Conservation (phyloP, 2,888 invertebrate species). For the Theretra japonica region DNA sequence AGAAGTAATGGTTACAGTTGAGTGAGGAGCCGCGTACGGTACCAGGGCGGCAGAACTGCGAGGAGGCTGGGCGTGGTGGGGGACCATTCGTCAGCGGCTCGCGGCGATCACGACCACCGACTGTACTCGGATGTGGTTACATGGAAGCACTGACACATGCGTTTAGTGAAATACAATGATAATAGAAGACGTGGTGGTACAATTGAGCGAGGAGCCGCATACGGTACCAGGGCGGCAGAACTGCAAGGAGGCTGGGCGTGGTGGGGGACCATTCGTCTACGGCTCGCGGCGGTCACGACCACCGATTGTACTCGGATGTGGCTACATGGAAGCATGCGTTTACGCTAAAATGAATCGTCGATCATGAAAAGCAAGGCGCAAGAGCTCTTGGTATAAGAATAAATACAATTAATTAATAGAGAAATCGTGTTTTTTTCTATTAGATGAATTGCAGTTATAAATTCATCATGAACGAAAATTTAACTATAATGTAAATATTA, state of each 20-base stretch:
- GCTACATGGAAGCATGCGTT: slow-evolving; percentile 38
- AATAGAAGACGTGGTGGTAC: neutral
- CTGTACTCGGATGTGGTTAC: slow-evolving; percentile 52
- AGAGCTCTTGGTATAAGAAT: no score
- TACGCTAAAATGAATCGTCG: no score
- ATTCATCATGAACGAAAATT: no score
- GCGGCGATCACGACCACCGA: slow-evolving; percentile 75
- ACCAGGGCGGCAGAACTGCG: slow-evolving; percentile 56
- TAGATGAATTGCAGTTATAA: no score
- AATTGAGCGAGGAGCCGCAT: neutral
- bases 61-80: slow-evolving; percentile 55
- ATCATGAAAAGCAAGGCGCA: no score
- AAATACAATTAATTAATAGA: no score
- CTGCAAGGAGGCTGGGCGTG: slow-evolving; percentile 54
- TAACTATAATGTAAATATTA: no score
- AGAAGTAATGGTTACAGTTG: neutral
- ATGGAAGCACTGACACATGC: slow-evolving; percentile 24
- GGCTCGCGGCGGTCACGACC: slow-evolving; percentile 79
- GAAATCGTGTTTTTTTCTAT: no score
- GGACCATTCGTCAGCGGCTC: slow-evolving; percentile 70
- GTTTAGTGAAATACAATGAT: neutral
- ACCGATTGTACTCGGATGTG: slow-evolving; percentile 52
- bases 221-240: slow-evolving; percentile 56
- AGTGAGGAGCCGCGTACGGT: slow-evolving; percentile 35
- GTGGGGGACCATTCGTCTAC: slow-evolving; percentile 62